Evolutionary conservation across 30 jellyfish, hydroid and myxozoan genomes (phyloP).

Genomic region (Rhopilema esculentum): DNA sequence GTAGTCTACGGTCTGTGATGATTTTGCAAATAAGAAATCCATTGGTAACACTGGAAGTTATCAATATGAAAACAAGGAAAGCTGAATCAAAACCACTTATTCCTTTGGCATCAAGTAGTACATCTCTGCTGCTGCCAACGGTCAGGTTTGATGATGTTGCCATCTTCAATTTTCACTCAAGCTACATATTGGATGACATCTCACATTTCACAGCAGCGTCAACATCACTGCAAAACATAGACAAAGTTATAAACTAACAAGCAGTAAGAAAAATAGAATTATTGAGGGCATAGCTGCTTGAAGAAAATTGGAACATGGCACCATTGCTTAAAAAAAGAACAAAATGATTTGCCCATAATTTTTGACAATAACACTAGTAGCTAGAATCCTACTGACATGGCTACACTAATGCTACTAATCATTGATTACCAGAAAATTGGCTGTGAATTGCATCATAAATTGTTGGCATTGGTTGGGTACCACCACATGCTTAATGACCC

Average conservation of each 20-base stretch:
- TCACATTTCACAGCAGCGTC: neutral
- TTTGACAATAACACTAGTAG: too few species aligned
- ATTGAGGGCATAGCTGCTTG: too few species aligned
- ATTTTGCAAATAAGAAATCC: slow-evolving; percentile 54
- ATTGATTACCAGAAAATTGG: too few species aligned
- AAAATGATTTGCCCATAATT: too few species aligned
- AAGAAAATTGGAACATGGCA: too few species aligned
- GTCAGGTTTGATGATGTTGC: neutral
- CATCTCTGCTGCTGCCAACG: neutral
- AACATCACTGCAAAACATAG: neutral
- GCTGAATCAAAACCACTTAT: slow-evolving; percentile 26
- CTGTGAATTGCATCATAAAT: too few species aligned
- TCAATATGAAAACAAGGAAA: slow-evolving; percentile 42
- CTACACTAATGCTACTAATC: too few species aligned
- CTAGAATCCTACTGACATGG: too few species aligned
- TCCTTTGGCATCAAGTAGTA: neutral
- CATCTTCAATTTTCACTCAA: neutral
- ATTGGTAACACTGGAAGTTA: slow-evolving; percentile 29
- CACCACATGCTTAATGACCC: too few species aligned
- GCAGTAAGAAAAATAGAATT: neutral
- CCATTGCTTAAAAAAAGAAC: too few species aligned
- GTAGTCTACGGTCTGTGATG: slow-evolving; percentile 52
- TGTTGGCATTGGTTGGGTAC: too few species aligned
- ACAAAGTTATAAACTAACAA: neutral
- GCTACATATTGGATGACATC: neutral